These are phyloP conservation scores for Opisthograptis luteolata DNA, from an alignment of 2,888 invertebrate genomes.

Conservation along the genomic window DNA sequence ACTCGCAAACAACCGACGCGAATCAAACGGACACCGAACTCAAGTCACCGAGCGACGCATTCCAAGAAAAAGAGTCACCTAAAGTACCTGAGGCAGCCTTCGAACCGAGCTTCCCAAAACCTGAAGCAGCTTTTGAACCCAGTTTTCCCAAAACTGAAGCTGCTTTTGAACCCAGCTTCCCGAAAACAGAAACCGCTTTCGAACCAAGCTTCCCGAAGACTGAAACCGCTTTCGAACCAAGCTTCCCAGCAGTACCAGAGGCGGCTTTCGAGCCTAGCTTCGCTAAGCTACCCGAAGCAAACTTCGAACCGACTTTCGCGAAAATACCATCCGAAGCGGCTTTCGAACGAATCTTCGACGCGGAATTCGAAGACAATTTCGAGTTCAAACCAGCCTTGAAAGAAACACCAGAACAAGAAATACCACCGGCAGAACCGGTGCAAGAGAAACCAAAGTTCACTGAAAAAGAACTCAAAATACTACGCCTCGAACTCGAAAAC, in stretches of 20 bases:
- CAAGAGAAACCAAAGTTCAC: constrained; percentile 81
- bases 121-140: constrained; percentile 59
- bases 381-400: constrained; percentile 58
- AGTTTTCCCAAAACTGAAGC: constrained; percentile 15
- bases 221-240: constrained; percentile 17
- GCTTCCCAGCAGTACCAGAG: constrained; percentile 5
- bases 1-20: constrained; percentile 43
- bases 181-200: constrained; percentile 4
- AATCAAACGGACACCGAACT: constrained; percentile 44
- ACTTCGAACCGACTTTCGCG: constrained; percentile 14
- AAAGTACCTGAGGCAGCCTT: constrained; percentile 56
- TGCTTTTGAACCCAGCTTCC: constrained; percentile 16
- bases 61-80: constrained; percentile 51
- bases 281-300: constrained; percentile 2
- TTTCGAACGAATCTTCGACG: constrained; percentile 56
- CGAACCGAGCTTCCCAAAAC: constrained; percentile 40
- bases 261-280: constrained; percentile 19
- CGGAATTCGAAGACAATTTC: constrained; percentile 50
- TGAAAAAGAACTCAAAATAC: constrained; percentile 83
- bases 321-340: constrained; percentile 40
- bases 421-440: constrained; percentile 46
- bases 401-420: constrained; percentile 51
- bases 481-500: constrained; percentile 87
- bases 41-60: constrained; percentile 47
- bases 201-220: constrained; percentile 16